phyloP scores from a whole-genome alignment of 2,888 invertebrate species.

The Byasa hedistus region DNA sequence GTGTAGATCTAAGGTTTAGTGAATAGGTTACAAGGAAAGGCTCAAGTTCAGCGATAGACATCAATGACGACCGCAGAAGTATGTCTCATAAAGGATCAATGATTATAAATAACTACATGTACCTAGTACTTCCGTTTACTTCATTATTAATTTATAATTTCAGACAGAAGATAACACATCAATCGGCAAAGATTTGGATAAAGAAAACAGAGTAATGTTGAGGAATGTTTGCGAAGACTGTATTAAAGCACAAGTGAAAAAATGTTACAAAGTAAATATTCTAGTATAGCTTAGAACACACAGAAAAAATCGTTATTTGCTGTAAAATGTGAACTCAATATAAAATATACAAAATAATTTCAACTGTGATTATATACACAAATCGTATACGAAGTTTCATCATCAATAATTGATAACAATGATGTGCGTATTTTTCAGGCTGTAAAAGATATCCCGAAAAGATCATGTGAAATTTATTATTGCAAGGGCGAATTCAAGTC shows the following conservation, averaged over 20 bases:
- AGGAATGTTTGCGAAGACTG: constrained; percentile 55
- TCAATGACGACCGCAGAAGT: neutral
- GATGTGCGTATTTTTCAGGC: constrained; percentile 40
- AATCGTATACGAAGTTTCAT: too few species aligned
- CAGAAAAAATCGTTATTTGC: neutral
- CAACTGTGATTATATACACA: too few species aligned
- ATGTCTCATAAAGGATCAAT: neutral
- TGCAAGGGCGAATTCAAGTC: constrained; percentile 42
- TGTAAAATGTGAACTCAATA: too few species aligned
- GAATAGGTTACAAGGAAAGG: too few species aligned
- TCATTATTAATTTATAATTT: neutral
- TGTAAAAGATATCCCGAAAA: constrained; percentile 37
- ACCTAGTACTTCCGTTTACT: neutral
- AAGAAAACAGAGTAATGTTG: constrained; percentile 31
- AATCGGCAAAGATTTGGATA: neutral
- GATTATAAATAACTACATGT: neutral
- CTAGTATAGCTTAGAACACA: neutral
- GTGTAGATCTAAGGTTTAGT: too few species aligned
- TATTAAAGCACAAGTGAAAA: constrained; percentile 52
- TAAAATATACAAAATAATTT: too few species aligned
- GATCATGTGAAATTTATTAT: constrained; percentile 36
- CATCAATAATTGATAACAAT: too few species aligned
- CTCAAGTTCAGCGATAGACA: too few species aligned
- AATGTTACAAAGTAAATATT: constrained; percentile 46
- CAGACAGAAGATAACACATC: neutral